Percentiles rank a stretch among this genome's conserved stretches.
Conservation (phyloP, 2,888 invertebrate species). For the Drosophila melanosoma region DNA sequence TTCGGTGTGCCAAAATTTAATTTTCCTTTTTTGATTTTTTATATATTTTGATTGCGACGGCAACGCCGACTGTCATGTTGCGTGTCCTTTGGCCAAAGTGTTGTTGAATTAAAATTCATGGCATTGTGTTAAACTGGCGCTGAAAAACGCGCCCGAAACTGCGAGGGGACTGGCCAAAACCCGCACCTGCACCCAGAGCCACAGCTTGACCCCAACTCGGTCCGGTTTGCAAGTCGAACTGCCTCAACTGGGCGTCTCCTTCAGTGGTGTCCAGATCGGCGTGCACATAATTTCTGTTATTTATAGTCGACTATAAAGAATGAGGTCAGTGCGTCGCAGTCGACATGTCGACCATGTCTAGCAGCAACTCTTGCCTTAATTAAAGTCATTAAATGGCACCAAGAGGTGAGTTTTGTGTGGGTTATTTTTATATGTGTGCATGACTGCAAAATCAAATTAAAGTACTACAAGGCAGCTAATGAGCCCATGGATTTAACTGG, state of each 20-base stretch:
- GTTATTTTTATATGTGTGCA: constrained; percentile 6
- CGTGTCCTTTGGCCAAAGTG: constrained; percentile 69
- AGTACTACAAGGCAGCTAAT: constrained; percentile 62
- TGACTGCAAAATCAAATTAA: constrained; percentile 68
- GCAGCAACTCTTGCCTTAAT: constrained; percentile 67
- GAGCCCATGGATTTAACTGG: constrained; percentile 72
- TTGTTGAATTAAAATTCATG: constrained; percentile 80
- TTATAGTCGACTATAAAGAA: constrained; percentile 74
- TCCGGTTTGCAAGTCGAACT: constrained; percentile 1
- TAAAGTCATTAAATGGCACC: constrained; percentile 70
- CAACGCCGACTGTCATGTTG: constrained; percentile 64
- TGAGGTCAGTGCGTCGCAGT: constrained; percentile 71
- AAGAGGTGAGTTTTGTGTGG: constrained; percentile 30
- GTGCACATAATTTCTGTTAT: constrained; percentile 79
- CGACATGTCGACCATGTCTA: constrained; percentile 54
- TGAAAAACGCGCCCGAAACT: constrained; percentile 61
- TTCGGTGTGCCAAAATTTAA: background rate
- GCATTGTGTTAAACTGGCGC: constrained; percentile 73
- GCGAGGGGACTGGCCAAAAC: constrained; percentile 20
- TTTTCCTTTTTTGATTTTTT: constrained; percentile 1
- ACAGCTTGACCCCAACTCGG: background rate
- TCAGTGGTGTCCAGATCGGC: constrained; percentile 55
- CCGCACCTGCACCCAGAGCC: constrained; percentile 6
- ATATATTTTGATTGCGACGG: constrained; percentile 40
- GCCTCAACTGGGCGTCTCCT: constrained; percentile 34